phyloP scores from a whole-genome alignment of 1,140 invertebrate species.

The Campoletis sonorensis region DNA sequence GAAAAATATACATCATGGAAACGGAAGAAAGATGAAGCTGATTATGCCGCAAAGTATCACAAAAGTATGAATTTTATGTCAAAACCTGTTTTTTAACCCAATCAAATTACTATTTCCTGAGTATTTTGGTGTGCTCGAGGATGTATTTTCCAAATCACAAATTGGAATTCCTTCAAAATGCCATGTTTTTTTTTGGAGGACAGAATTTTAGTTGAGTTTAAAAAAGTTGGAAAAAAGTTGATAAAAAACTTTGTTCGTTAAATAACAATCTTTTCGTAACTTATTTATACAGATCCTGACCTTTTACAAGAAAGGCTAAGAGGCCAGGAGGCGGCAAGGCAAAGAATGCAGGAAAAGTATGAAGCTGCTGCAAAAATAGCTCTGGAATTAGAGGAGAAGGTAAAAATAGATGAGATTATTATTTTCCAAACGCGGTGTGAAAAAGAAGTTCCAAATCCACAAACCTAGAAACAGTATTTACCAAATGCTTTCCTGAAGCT shows the following conservation, averaged over 20 bases:
- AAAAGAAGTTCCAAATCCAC: not conserved
- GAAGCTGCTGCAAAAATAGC: constrained; percentile 59
- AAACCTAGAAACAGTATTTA: no score
- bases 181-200: no score
- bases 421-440: no score
- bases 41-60: constrained; percentile 73
- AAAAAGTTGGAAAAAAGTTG: no score
- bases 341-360: constrained; percentile 73
- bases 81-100: constrained; percentile 24
- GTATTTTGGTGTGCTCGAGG: no score
- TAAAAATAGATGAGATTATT: constrained; percentile 45
- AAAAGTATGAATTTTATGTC: constrained; percentile 66
- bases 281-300: constrained; percentile 70
- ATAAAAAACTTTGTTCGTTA: not conserved
- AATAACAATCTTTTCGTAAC: constrained; percentile 44
- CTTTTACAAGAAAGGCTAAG: constrained; percentile 62
- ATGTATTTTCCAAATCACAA: no score
- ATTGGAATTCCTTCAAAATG: no score
- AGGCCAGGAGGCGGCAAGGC: constrained; percentile 65
- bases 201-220: not conserved
- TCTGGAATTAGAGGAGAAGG: constrained; percentile 67
- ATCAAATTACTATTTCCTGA: constrained; percentile 1
- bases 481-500: no score
- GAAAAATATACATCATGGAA: constrained; percentile 67
- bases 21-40: constrained; percentile 62